phyloP scores from a whole-genome alignment of 2,888 invertebrate species.

The Imbricaverruca yamaguchii region DNA sequence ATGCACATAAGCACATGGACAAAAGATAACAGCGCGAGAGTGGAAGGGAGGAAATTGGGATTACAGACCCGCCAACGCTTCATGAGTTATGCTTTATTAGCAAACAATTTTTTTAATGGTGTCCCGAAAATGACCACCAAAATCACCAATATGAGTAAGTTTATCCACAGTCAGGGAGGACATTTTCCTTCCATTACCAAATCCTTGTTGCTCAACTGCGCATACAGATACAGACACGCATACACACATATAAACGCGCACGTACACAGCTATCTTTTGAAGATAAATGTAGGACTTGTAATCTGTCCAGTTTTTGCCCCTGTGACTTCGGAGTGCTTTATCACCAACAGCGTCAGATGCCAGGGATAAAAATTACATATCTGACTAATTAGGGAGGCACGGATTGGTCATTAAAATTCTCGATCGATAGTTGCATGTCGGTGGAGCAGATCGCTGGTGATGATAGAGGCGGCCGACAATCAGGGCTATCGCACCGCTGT shows the following conservation, averaged over 20 bases:
- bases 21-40: too few species aligned
- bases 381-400: conserved; percentile 15
- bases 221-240: not conserved
- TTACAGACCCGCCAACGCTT: too few species aligned
- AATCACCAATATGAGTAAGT: too few species aligned
- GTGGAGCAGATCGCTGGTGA: not conserved
- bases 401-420: conserved; percentile 21
- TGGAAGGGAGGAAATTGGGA: too few species aligned
- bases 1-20: too few species aligned
- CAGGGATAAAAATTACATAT: not conserved
- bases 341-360: not conserved
- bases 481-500: not conserved
- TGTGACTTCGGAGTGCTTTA: not conserved
- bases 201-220: not conserved
- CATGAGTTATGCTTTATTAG: too few species aligned
- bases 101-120: too few species aligned
- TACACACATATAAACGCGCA: not conserved
- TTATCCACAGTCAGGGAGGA: too few species aligned
- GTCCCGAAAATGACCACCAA: too few species aligned
- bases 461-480: not conserved
- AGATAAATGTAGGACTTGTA: conserved; percentile 2
- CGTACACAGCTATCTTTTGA: not conserved
- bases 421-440: conserved; percentile 17
- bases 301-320: conserved; percentile 16
- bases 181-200: too few species aligned